phyloP scores from a whole-genome alignment of 2,797 vertebrate species.

The Pipistrellus pygmaeus region DNA sequence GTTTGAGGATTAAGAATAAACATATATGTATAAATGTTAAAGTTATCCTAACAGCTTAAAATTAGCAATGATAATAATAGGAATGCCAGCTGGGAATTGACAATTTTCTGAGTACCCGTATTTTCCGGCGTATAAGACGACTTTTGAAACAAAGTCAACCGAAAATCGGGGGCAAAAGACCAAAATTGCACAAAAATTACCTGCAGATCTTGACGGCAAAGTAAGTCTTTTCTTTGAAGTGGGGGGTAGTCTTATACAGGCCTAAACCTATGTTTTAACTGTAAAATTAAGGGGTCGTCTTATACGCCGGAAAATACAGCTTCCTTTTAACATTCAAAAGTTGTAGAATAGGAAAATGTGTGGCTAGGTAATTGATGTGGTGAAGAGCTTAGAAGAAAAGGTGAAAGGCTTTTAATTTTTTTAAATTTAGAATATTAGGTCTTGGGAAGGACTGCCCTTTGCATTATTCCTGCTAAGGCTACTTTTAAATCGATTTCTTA shows the following conservation, averaged over 20 bases:
- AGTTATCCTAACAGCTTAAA: background rate
- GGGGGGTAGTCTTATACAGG: no score
- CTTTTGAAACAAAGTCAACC: no score
- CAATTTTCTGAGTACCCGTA: background rate
- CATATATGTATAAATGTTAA: background rate
- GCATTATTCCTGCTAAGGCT: background rate
- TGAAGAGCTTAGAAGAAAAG: slow-evolving; percentile 20
- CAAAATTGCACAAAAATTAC: no score
- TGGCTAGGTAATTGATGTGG: background rate
- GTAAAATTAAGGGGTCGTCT: no score
- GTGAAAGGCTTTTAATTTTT: background rate
- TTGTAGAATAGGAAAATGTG: background rate
- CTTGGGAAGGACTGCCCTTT: slow-evolving; percentile 15
- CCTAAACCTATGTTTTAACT: no score
- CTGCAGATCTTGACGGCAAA: no score
- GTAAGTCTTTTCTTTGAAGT: no score
- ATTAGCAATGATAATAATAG: background rate
- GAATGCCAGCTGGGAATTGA: background rate
- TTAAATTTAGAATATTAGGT: slow-evolving; percentile 26
- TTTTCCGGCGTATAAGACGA: no score
- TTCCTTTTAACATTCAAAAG: slow-evolving; percentile 39
- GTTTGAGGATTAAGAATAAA: background rate
- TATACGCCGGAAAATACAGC: background rate
- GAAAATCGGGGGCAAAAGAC: no score
- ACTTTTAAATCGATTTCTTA: slow-evolving; percentile 49